phyloP scores from a whole-genome alignment of 2,888 invertebrate species.

The Dynastes hyllus region DNA sequence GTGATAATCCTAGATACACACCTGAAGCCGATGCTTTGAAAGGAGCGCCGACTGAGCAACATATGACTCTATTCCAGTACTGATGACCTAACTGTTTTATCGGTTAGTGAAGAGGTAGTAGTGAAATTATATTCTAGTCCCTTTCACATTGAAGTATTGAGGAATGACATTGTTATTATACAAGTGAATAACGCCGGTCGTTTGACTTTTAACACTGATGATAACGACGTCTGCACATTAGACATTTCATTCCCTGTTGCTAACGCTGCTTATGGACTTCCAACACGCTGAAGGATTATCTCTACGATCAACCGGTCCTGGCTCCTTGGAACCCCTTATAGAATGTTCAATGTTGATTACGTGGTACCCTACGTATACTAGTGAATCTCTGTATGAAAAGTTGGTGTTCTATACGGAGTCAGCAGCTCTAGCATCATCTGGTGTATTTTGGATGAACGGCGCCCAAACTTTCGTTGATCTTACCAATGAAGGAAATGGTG shows the following conservation, averaged over 20 bases:
- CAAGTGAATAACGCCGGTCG: slow-evolving; percentile 49
- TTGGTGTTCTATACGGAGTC: slow-evolving; percentile 93
- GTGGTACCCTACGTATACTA: slow-evolving; percentile 93
- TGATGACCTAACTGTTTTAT: slow-evolving; percentile 5
- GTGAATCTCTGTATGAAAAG: slow-evolving; percentile 96
- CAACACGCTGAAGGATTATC: slow-evolving; percentile 89
- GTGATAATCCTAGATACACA: slow-evolving; percentile 21
- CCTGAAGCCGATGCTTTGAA: slow-evolving; percentile 38
- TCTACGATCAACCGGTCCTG: slow-evolving; percentile 83
- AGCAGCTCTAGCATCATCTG: slow-evolving; percentile 43
- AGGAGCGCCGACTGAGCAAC: slow-evolving; percentile 18
- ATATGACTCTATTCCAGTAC: neutral
- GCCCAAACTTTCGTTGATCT: slow-evolving; percentile 54
- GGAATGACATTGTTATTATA: neutral
- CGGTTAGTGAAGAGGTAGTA: neutral
- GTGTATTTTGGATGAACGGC: slow-evolving; percentile 53
- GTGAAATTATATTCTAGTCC: slow-evolving; percentile 21
- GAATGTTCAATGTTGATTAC: slow-evolving; percentile 96
- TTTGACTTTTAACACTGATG: slow-evolving; percentile 63
- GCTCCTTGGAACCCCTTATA: slow-evolving; percentile 88
- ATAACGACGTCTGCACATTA: slow-evolving; percentile 82
- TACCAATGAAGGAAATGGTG: slow-evolving; percentile 68
- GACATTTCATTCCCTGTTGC: slow-evolving; percentile 93
- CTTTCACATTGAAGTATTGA: slow-evolving; percentile 21
- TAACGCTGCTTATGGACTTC: slow-evolving; percentile 92